Evolutionary conservation across 35 echinoderm and acorn worm genomes (phyloP).

Genomic region (Apostichopus parvimensis): DNA sequence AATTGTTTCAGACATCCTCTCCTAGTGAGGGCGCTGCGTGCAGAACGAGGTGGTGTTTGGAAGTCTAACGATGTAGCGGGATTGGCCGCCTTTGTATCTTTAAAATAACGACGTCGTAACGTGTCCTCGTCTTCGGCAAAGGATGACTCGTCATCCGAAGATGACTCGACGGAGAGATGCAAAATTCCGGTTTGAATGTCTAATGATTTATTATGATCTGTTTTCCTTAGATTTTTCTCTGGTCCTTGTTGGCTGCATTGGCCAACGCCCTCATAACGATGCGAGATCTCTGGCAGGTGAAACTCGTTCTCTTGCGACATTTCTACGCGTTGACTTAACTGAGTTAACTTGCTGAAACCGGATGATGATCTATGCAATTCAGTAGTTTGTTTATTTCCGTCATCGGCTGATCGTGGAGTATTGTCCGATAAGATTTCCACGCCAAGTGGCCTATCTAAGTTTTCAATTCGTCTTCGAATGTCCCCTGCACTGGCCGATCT

Average conservation of each 20-base stretch:
- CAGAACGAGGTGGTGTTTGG: not conserved
- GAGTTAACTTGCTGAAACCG: not conserved
- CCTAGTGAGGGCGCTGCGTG: not conserved
- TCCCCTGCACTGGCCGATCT: not conserved
- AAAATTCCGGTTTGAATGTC: not conserved
- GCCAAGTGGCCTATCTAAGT: not conserved
- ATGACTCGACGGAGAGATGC: not conserved
- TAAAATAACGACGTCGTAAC: not conserved
- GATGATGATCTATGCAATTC: not conserved
- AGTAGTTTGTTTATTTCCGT: not conserved
- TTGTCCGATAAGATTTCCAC: not conserved
- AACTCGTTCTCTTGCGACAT: not conserved
- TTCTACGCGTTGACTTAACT: not conserved
- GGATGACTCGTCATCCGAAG: not conserved
- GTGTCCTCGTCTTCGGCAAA: not conserved
- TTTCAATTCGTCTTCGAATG: not conserved
- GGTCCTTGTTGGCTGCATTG: too few species aligned
- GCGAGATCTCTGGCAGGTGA: not conserved
- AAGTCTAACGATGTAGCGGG: not conserved
- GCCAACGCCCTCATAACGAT: not conserved
- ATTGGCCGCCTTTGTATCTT: not conserved
- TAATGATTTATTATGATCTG: not conserved
- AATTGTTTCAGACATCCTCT: conserved; percentile 13
- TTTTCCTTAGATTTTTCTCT: not conserved
- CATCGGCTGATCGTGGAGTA: not conserved